Evolutionary conservation across 2,888 invertebrate species (phyloP).

Genomic region (Brachycybe producta): DNA sequence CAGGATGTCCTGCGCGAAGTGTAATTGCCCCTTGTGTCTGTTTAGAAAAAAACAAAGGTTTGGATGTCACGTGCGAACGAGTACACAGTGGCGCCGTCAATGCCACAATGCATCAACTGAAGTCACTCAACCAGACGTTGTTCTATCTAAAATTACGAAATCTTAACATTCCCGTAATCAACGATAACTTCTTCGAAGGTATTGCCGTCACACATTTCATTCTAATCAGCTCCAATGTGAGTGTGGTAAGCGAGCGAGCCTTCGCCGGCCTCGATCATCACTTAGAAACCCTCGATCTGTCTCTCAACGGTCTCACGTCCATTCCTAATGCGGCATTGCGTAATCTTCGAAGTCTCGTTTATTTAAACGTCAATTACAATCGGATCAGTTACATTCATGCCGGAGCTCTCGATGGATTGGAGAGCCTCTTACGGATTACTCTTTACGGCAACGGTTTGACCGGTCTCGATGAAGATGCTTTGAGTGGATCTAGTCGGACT

Average conservation of each 20-base stretch:
- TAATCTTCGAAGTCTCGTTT: conserved; percentile 66
- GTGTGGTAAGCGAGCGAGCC: conserved; percentile 73
- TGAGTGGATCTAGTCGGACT: conserved; percentile 18
- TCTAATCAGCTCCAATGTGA: conserved; percentile 71
- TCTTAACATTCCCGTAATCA: conserved; percentile 69
- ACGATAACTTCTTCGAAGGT: conserved; percentile 61
- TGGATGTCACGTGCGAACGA: conserved; percentile 77
- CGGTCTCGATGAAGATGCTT: conserved; percentile 24
- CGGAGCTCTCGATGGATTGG: conserved; percentile 71
- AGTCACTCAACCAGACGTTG: conserved; percentile 49
- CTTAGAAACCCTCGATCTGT: conserved; percentile 74
- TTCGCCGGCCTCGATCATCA: conserved; percentile 64
- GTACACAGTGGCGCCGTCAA: conserved; percentile 65
- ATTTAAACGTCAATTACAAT: conserved; percentile 81
- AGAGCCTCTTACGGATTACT: conserved; percentile 72
- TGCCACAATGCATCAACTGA: conserved; percentile 22
- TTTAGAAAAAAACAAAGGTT: conserved; percentile 62
- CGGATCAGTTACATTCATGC: conserved; percentile 62
- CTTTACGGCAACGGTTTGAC: conserved; percentile 50
- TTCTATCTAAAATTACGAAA: conserved; percentile 78
- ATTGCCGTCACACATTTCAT: conserved; percentile 76
- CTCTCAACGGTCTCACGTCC: conserved; percentile 60
- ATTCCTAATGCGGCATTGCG: conserved; percentile 69
- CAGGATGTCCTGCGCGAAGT: no score
- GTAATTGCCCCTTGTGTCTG: conserved; percentile 70